Evolutionary conservation across 2,888 invertebrate genomes (phyloP).

Genomic region (Margaritifera margaritifera): DNA sequence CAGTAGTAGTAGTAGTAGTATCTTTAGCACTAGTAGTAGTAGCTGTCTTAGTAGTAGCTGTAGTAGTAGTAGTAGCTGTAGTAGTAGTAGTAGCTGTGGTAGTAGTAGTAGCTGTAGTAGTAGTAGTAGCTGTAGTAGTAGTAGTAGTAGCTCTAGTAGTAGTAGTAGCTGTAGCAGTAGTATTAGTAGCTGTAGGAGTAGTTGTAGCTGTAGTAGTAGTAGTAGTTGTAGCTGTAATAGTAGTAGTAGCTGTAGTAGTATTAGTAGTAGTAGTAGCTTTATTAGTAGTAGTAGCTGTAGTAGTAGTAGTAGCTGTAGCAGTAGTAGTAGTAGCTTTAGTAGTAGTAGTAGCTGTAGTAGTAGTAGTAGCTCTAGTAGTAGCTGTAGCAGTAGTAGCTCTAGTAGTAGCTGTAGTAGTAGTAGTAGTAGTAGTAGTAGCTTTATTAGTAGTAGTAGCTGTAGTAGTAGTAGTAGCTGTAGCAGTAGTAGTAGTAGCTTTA

Average conservation of each 20-base stretch:
- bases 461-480: background rate
- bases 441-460: background rate
- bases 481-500: background rate
- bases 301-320: too few relatives aligned
- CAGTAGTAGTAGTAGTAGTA: slow-evolving; percentile 5
- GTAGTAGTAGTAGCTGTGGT: slow-evolving; percentile 7
- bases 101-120: slow-evolving; percentile 1
- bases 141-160: slow-evolving; percentile 1
- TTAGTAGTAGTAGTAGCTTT: slow-evolving; percentile 5
- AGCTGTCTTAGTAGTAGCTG: slow-evolving; percentile 9
- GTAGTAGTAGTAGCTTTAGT: too few relatives aligned
- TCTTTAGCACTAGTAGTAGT: slow-evolving; percentile 4
- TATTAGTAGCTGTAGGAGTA: background rate
- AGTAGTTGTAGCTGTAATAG: background rate
- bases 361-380: too few relatives aligned
- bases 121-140: background rate
- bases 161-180: background rate
- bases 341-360: too few relatives aligned
- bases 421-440: too few relatives aligned
- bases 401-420: too few relatives aligned
- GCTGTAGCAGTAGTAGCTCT: too few relatives aligned
- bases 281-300: slow-evolving; percentile 2
- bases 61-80: slow-evolving; percentile 16
- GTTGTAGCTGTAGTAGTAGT: slow-evolving; percentile 1
- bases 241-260: slow-evolving; percentile 4